A percentile compares a stretch with the other conserved stretches of the same genome.
Evolutionary conservation across 2,888 invertebrate species (phyloP).

Genomic region (Nemotelus nigrinus): DNA sequence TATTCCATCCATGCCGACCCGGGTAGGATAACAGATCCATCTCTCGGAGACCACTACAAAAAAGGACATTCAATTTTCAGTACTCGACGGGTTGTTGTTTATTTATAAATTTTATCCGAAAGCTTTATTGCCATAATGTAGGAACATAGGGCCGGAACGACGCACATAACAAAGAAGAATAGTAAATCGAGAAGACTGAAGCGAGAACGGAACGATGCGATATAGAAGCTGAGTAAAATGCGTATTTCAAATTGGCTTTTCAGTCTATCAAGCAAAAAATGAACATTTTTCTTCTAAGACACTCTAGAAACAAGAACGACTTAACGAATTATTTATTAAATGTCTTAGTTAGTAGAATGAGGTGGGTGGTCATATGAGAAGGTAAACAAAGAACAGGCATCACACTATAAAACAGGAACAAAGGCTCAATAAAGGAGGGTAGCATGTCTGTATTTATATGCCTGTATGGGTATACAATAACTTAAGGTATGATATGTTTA

Average conservation of each 20-base stretch:
- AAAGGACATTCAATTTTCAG: slow-evolving; percentile 43
- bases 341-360: too few relatives aligned
- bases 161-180: neutral
- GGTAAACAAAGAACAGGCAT: too few relatives aligned
- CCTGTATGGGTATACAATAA: too few relatives aligned
- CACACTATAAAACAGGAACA: too few relatives aligned
- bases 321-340: slow-evolving; percentile 35
- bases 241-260: slow-evolving; percentile 31
- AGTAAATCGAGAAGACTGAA: slow-evolving; percentile 4
- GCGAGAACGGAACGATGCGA: neutral
- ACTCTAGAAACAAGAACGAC: slow-evolving; percentile 7
- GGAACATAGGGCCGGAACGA: slow-evolving; percentile 8
- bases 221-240: neutral
- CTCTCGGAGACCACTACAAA: slow-evolving; percentile 1
- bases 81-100: slow-evolving; percentile 37
- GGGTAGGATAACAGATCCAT: slow-evolving; percentile 27
- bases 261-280: slow-evolving; percentile 19
- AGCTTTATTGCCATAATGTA: slow-evolving; percentile 38
- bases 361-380: too few relatives aligned
- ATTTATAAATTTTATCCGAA: slow-evolving; percentile 41
- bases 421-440: too few relatives aligned
- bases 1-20: neutral
- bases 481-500: too few relatives aligned
- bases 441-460: too few relatives aligned
- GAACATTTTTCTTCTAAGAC: slow-evolving; percentile 6